Percentiles rank a stretch among this genome's conserved stretches.
phyloP scores from a whole-genome alignment of 2,797 vertebrate genomes.

The Florisuga fusca region DNA sequence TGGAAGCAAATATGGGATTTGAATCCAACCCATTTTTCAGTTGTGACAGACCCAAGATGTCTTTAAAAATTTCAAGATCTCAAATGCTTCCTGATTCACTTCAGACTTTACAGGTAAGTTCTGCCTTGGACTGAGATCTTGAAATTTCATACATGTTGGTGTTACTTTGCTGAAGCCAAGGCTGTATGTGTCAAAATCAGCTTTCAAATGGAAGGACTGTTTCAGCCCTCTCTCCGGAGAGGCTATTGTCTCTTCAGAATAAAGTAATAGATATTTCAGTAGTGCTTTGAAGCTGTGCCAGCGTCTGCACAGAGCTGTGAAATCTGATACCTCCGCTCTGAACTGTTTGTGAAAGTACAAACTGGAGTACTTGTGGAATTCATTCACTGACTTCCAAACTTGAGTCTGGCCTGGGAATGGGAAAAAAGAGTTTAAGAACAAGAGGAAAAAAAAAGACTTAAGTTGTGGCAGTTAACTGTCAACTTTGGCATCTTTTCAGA shows the following conservation, averaged over 20 bases:
- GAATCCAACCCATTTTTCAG: not conserved
- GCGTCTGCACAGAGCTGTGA: constrained; percentile 74
- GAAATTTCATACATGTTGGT: not conserved
- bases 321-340: constrained; percentile 79
- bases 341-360: constrained; percentile 78
- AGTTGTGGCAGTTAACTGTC: constrained; percentile 51
- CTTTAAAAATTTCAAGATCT: not conserved
- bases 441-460: not conserved
- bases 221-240: not conserved
- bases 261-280: constrained; percentile 77
- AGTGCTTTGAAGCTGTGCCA: constrained; percentile 82
- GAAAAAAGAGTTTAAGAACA: constrained; percentile 41
- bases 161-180: not conserved
- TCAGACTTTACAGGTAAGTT: not conserved
- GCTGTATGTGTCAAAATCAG: not conserved
- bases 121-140: not conserved
- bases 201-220: not conserved
- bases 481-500: constrained; percentile 72
- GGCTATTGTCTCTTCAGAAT: constrained; percentile 75
- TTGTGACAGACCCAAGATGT: not conserved
- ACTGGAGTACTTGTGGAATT: constrained; percentile 79
- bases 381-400: constrained; percentile 80
- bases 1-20: not conserved
- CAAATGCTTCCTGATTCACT: not conserved
- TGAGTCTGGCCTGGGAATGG: constrained; percentile 59